phyloP scores from a whole-genome alignment of 2,797 vertebrate species.

The Luscinia luscinia region DNA sequence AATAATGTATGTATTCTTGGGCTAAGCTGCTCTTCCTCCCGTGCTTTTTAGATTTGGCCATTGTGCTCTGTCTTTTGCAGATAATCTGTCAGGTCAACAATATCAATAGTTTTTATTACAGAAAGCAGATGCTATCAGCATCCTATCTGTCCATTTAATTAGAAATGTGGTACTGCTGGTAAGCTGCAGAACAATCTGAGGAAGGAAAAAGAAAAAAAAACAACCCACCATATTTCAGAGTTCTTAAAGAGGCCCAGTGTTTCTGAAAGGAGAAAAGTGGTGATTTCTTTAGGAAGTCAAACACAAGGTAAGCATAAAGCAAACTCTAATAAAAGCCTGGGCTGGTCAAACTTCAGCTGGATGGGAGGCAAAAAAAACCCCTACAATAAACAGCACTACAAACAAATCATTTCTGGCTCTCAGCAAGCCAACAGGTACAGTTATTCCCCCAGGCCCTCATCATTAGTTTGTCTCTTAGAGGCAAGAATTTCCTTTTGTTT shows the following conservation, averaged over 20 bases:
- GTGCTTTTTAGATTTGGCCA: slow-evolving; percentile 37
- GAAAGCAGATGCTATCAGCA: slow-evolving; percentile 71
- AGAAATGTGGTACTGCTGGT: slow-evolving; percentile 56
- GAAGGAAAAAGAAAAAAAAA: background rate
- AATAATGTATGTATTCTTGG: slow-evolving; percentile 15
- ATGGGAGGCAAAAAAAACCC: rapidly evolving
- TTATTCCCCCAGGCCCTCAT: background rate
- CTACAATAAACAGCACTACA: background rate
- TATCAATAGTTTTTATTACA: slow-evolving; percentile 76
- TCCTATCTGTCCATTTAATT: slow-evolving; percentile 74
- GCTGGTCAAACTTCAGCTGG: no score
- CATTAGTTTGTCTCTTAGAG: background rate
- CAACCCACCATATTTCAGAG: background rate
- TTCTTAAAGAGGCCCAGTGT: background rate
- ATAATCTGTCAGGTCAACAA: slow-evolving; percentile 72
- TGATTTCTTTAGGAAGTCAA: background rate
- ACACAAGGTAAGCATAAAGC: background rate
- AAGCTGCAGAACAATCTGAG: slow-evolving; percentile 40
- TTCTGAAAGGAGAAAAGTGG: background rate
- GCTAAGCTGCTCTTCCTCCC: slow-evolving; percentile 1
- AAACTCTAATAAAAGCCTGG: background rate
- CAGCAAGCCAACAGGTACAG: background rate
- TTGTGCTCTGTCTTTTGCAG: slow-evolving; percentile 66
- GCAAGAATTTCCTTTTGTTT: background rate
- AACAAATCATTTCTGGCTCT: background rate